These are phyloP conservation scores for Tenthredo livida DNA, from an alignment of 2,888 invertebrate genomes.

Conservation along the genomic window DNA sequence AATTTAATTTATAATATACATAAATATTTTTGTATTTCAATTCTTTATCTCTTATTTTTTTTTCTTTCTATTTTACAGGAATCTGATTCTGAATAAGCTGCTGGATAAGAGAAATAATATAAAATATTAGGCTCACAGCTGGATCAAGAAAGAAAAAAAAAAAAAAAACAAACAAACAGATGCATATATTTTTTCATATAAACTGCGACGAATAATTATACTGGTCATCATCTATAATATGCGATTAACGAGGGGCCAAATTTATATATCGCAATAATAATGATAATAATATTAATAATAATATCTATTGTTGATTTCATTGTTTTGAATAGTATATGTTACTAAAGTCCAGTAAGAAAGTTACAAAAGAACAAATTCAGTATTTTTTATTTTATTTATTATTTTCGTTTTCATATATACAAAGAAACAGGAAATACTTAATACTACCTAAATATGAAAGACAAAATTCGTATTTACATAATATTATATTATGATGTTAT, in stretches of 20 bases:
- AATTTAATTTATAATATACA: too few species aligned
- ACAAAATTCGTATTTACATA: not conserved
- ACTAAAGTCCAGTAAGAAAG: conserved; percentile 36
- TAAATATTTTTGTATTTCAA: not conserved
- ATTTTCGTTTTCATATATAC: not conserved
- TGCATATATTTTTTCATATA: conserved; percentile 41
- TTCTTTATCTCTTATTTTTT: conserved; percentile 19
- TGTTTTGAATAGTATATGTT: conserved; percentile 30
- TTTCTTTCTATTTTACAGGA: conserved; percentile 68
- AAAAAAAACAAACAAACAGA: too few species aligned
- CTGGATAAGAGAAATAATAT: conserved; percentile 8
- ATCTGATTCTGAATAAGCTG: conserved; percentile 69
- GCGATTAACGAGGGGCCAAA: conserved; percentile 22
- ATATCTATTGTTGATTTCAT: conserved; percentile 46
- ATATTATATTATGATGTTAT: conserved; percentile 8
- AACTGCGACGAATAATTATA: not conserved
- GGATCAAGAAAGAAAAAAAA: not conserved
- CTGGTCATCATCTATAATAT: conserved; percentile 14
- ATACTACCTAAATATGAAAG: not conserved
- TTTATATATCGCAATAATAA: conserved; percentile 34
- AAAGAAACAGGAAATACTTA: too few species aligned
- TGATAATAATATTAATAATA: conserved; percentile 27
- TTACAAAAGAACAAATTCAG: not conserved
- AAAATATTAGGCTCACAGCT: not conserved
- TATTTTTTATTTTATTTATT: not conserved